Percentiles rank a stretch among this genome's conserved stretches.
Conservation (phyloP, 2,113 vertebrate species). For the Hydrochoerus hydrochaeris region DNA sequence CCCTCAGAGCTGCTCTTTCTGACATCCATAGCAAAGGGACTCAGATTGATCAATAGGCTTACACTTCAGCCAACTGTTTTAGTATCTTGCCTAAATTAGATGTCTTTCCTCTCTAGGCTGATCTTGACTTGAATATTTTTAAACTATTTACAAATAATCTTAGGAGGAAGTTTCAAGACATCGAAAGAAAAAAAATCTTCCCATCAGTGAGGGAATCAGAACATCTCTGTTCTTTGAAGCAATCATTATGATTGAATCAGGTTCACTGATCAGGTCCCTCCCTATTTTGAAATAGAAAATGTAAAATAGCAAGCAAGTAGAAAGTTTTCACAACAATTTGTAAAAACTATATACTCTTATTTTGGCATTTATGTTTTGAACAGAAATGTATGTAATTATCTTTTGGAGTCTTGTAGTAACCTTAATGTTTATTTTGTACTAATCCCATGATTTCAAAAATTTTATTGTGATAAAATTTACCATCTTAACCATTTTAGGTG, state of each 20-base stretch:
- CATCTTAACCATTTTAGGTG: neutral
- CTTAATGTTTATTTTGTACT: neutral
- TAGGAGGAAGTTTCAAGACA: neutral
- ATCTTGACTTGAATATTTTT: slow-evolving; percentile 6
- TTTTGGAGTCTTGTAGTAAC: neutral
- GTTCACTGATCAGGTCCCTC: neutral
- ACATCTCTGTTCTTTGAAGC: neutral
- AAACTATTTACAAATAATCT: neutral
- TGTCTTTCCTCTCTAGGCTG: neutral
- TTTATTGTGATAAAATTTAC: neutral
- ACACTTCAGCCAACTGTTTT: neutral
- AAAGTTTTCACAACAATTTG: neutral
- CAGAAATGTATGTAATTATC: neutral
- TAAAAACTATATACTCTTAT: neutral
- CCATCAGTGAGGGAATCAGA: neutral
- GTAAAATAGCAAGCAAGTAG: neutral
- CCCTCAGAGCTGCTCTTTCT: neutral
- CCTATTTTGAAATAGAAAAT: neutral
- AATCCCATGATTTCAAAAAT: neutral
- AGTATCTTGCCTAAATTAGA: neutral
- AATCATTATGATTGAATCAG: neutral
- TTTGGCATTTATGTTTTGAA: neutral
- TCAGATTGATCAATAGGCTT: neutral
- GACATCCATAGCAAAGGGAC: neutral
- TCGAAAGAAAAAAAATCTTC: neutral